phyloP scores from a whole-genome alignment of 2,113 vertebrate species.

The Pheucticus melanocephalus region DNA sequence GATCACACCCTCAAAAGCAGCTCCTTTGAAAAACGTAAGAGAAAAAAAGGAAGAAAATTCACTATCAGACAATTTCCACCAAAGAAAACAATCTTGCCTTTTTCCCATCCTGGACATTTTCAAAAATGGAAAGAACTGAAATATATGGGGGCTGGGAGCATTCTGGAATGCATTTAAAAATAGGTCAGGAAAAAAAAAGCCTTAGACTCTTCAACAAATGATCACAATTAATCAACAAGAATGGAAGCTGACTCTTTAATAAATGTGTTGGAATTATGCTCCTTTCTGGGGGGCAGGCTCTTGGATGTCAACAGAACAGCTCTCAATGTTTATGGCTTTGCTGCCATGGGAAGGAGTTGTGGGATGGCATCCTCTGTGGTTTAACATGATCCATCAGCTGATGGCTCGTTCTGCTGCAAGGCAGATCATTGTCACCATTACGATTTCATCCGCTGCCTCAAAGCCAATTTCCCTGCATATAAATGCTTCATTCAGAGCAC shows the following conservation, averaged over 20 bases:
- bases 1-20: not conserved
- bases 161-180: not conserved
- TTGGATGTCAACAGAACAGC: not conserved
- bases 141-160: not conserved
- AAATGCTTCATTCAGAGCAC: slow-evolving; percentile 38
- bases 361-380: not conserved
- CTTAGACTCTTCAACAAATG: not conserved
- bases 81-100: not conserved
- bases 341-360: not conserved
- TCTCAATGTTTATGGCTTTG: not conserved
- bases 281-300: not conserved
- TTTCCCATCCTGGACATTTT: not conserved
- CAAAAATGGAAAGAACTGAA: not conserved
- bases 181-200: not conserved
- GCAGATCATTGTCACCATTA: slow-evolving; percentile 42
- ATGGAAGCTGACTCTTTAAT: not conserved
- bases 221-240: not conserved
- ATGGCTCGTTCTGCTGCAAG: slow-evolving; percentile 14
- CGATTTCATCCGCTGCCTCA: not conserved
- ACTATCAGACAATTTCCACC: not conserved
- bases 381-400: slow-evolving; percentile 64
- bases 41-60: not conserved
- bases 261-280: not conserved
- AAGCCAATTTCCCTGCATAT: slow-evolving; percentile 57
- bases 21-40: not conserved